Evolutionary conservation across 2,113 vertebrate species (phyloP).

Genomic region (Zootoca vivipara): DNA sequence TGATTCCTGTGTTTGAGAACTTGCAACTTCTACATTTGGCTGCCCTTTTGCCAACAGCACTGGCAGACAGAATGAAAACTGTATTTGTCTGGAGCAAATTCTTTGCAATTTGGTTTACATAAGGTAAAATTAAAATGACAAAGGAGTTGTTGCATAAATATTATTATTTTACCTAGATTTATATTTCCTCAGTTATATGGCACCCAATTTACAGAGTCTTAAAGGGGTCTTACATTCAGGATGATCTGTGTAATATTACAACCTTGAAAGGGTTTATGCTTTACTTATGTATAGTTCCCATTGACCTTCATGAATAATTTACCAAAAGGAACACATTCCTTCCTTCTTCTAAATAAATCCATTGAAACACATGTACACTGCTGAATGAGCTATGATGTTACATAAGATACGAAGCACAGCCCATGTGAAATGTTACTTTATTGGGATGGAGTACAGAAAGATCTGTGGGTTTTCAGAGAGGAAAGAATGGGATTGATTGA

Average conservation of each 20-base stretch:
- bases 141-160: slow-evolving; percentile 42
- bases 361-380: background rate
- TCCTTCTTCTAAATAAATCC: background rate
- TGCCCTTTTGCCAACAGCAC: slow-evolving; percentile 40
- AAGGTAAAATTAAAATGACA: slow-evolving; percentile 40
- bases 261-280: background rate
- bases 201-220: background rate
- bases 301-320: background rate
- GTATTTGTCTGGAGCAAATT: slow-evolving; percentile 35
- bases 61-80: slow-evolving; percentile 47
- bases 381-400: background rate
- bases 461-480: background rate
- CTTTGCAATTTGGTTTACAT: slow-evolving; percentile 43
- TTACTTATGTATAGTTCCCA: background rate
- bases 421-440: background rate
- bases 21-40: slow-evolving; percentile 21
- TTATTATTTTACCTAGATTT: slow-evolving; percentile 18
- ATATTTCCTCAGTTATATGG: slow-evolving; percentile 1
- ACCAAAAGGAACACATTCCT: background rate
- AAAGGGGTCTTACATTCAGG: slow-evolving; percentile 2
- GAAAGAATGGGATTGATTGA: too few species aligned
- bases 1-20: slow-evolving; percentile 9
- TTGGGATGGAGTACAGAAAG: background rate
- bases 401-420: background rate
- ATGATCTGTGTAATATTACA: background rate